Conservation (phyloP, 2,888 invertebrate species). For the Gymnosoma rotundatum region DNA sequence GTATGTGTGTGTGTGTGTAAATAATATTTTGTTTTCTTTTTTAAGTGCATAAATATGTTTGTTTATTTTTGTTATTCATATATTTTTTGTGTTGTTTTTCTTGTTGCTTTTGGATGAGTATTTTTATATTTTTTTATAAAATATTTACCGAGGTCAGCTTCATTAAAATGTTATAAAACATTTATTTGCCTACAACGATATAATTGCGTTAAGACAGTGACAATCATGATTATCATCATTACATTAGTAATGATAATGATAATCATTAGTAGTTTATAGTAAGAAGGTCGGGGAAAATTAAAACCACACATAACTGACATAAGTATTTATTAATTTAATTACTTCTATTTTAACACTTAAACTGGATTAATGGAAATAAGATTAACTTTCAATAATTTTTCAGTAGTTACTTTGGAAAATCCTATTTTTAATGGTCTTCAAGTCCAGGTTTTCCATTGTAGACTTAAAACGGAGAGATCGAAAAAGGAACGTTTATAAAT, state of each 20-base stretch:
- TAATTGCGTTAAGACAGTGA: constrained; percentile 62
- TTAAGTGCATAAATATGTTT: constrained; percentile 35
- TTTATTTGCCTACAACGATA: constrained; percentile 72
- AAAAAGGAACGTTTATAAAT: too few relatives aligned
- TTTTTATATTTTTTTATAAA: constrained; percentile 63
- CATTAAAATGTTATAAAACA: constrained; percentile 74
- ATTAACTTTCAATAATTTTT: too few relatives aligned
- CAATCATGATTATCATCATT: constrained; percentile 24
- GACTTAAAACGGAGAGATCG: too few relatives aligned
- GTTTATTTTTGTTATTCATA: constrained; percentile 30
- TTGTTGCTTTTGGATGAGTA: constrained; percentile 41
- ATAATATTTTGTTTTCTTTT: background rate
- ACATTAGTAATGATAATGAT: constrained; percentile 3
- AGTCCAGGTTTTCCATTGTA: too few relatives aligned
- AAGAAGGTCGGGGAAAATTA: too few relatives aligned
- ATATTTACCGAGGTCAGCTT: constrained; percentile 74
- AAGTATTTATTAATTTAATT: too few relatives aligned
- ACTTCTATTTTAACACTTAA: too few relatives aligned
- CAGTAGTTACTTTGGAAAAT: too few relatives aligned
- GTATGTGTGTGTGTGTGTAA: too few relatives aligned
- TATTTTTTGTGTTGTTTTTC: constrained; percentile 13
- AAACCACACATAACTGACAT: too few relatives aligned
- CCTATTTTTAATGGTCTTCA: too few relatives aligned
- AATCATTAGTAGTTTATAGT: background rate
- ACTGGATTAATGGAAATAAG: too few relatives aligned